These are phyloP conservation scores for Neoarius graeffei DNA, from an alignment of 2,113 vertebrate genomes.

Conservation along the genomic window DNA sequence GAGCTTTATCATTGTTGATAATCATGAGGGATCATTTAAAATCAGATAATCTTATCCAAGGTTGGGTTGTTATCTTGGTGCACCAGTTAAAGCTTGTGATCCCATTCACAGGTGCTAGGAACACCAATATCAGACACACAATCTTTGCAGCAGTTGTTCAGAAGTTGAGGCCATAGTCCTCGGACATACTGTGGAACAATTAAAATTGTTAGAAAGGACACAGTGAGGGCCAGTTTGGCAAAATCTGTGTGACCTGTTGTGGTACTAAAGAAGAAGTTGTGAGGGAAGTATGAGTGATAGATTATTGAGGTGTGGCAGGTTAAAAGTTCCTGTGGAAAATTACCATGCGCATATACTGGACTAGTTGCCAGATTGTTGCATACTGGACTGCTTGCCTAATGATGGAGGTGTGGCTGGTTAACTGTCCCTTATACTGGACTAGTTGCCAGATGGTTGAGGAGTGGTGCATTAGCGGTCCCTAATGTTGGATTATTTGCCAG, in stretches of 20 bases:
- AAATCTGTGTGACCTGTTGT: neutral
- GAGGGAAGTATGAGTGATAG: neutral
- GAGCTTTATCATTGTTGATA: too few relatives aligned
- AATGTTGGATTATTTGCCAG: neutral
- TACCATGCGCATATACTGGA: neutral
- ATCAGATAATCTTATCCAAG: neutral
- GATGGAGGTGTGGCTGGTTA: neutral
- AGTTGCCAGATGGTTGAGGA: neutral
- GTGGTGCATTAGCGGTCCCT: neutral
- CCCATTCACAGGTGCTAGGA: neutral
- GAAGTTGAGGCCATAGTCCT: neutral
- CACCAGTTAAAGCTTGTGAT: neutral
- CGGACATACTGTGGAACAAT: neutral
- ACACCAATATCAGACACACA: neutral
- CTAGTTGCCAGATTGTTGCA: neutral
- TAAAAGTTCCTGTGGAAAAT: neutral
- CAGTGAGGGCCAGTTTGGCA: neutral
- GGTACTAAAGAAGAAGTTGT: neutral
- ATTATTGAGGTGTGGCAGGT: neutral
- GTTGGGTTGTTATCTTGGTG: neutral
- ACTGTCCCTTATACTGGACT: neutral
- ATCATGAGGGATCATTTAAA: neutral
- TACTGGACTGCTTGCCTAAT: neutral
- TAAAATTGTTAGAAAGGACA: neutral
- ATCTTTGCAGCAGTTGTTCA: neutral